Evolutionary conservation across 2,797 vertebrate genomes (phyloP).

Genomic region (Tadarida brasiliensis): DNA sequence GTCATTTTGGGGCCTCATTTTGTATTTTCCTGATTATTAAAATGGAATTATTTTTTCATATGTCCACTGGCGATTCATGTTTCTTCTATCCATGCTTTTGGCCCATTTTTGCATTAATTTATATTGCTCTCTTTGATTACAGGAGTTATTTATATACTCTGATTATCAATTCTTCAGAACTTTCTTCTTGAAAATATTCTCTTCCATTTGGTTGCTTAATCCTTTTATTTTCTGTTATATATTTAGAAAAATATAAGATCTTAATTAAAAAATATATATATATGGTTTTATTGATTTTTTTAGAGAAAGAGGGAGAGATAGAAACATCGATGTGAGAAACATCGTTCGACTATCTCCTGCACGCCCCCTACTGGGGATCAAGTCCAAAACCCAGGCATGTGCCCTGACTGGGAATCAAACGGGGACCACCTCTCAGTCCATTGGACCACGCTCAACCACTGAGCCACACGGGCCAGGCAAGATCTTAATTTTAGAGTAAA

Average conservation of each 20-base stretch:
- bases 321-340: no score
- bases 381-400: no score
- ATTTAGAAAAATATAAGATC: background rate
- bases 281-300: no score
- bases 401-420: no score
- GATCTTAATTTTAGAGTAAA: conserved; percentile 24
- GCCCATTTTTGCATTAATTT: background rate
- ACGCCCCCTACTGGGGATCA: no score
- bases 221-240: background rate
- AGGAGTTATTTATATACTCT: conserved; percentile 13
- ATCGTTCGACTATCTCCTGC: no score
- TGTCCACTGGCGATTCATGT: background rate
- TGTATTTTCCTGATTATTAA: conserved; percentile 15
- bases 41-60: background rate
- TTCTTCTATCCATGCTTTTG: background rate
- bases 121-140: background rate
- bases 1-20: background rate
- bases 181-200: background rate
- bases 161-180: background rate
- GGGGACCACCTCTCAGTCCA: no score
- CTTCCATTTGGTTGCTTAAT: background rate
- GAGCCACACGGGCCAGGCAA: background rate
- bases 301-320: no score
- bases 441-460: no score
- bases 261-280: background rate